Conservation (phyloP, 2,888 invertebrate species). For the Branchipolynoe longqiensis region DNA sequence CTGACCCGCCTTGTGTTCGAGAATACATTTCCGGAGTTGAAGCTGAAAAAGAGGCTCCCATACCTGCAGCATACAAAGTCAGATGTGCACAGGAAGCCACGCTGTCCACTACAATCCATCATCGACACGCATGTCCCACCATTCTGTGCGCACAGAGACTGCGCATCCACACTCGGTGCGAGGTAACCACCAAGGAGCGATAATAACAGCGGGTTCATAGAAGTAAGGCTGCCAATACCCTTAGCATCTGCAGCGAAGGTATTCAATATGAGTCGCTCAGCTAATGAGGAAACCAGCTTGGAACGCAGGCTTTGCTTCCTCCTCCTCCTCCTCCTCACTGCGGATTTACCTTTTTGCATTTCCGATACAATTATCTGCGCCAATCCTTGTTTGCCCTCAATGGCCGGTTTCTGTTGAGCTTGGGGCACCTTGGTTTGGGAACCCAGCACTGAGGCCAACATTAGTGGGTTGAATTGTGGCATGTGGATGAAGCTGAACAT, state of each 20-base stretch:
- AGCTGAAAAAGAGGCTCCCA: not conserved
- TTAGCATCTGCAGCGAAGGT: not conserved
- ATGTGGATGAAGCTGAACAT: no score
- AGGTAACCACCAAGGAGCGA: not conserved
- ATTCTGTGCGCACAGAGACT: not conserved
- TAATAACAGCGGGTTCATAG: not conserved
- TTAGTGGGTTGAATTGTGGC: no score
- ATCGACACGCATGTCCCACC: not conserved
- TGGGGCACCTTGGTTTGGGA: no score
- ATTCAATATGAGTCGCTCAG: not conserved
- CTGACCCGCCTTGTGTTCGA: not conserved
- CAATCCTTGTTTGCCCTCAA: no score
- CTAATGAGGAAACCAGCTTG: not conserved
- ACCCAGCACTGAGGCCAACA: no score
- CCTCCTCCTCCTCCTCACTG: no score
- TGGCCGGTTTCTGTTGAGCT: no score
- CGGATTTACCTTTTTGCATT: no score
- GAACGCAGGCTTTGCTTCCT: not conserved
- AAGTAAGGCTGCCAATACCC: not conserved
- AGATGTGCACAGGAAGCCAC: not conserved
- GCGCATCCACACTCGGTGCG: not conserved
- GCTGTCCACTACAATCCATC: not conserved
- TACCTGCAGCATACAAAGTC: not conserved
- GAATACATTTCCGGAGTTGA: not conserved
- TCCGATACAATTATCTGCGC: no score